A percentile compares a stretch with the other conserved stretches of the same genome.
Evolutionary conservation across 2,113 vertebrate species (phyloP).

Genomic region (Brienomyrus longianalis): DNA sequence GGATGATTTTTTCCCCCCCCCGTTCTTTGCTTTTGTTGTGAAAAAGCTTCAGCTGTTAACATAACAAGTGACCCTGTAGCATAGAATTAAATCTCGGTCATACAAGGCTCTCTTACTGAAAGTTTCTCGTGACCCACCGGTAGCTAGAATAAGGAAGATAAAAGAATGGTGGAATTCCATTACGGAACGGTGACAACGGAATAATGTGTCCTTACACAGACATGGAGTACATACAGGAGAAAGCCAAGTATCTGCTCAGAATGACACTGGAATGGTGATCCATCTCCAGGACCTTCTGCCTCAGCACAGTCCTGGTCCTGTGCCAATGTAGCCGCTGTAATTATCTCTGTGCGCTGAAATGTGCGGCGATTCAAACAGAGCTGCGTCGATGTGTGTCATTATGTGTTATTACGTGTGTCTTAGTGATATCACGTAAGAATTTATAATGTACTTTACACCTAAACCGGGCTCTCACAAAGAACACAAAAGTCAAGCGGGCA

Average conservation of each 20-base stretch:
- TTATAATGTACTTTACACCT: not conserved
- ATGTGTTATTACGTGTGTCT: not conserved
- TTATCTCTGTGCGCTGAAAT: not conserved
- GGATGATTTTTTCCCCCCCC: not conserved
- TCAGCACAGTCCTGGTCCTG: not conserved
- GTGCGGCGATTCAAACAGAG: not conserved
- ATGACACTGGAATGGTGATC: not conserved
- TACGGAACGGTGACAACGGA: not conserved
- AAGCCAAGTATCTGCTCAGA: not conserved
- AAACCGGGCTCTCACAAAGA: not conserved
- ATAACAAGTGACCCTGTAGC: slow-evolving; percentile 1
- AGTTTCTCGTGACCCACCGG: not conserved
- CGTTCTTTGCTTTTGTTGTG: not conserved
- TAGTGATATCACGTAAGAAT: not conserved
- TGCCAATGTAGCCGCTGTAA: not conserved
- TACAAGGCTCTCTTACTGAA: not conserved
- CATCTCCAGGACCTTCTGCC: not conserved
- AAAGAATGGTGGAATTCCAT: not conserved
- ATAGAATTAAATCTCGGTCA: not conserved
- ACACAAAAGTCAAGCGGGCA: not conserved
- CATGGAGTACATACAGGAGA: not conserved
- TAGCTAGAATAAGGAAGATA: not conserved
- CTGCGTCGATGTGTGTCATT: too few species aligned
- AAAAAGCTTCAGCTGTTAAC: not conserved
- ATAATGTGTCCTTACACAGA: not conserved